Evolutionary conservation across 2,888 invertebrate species (phyloP).

Genomic region (Drosophila picticornis): DNA sequence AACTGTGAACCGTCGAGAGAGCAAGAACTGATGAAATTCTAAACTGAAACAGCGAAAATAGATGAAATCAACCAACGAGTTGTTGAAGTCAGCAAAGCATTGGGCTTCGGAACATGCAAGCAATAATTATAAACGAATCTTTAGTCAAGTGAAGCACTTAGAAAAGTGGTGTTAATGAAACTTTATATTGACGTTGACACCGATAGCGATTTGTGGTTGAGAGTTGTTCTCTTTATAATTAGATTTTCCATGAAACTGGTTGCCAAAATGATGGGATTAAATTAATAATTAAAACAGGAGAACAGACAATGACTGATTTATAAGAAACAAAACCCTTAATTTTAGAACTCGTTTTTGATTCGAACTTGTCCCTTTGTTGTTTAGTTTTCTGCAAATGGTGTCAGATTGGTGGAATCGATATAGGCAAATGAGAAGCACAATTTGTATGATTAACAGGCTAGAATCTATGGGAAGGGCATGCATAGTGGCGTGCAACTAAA

Average conservation of each 20-base stretch:
- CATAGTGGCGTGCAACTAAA: conserved; percentile 19
- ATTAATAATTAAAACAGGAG: background rate
- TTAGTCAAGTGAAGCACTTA: background rate
- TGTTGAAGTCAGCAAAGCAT: background rate
- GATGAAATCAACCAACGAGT: background rate
- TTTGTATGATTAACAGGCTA: background rate
- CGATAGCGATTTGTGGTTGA: background rate
- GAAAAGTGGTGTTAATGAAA: background rate
- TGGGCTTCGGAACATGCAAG: background rate
- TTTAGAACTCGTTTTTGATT: background rate
- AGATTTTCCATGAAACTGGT: background rate
- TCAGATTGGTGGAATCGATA: background rate
- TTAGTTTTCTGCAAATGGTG: background rate
- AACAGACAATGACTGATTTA: too few species aligned
- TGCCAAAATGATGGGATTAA: background rate
- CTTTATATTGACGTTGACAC: background rate
- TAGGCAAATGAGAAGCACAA: background rate
- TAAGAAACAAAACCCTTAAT: background rate
- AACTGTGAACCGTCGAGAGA: conserved; percentile 8
- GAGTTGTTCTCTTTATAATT: background rate
- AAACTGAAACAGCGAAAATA: background rate
- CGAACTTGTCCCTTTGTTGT: background rate
- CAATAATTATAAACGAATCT: background rate
- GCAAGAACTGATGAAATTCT: background rate
- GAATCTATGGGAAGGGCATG: conserved; percentile 11